Evolutionary conservation across 23 tunicate species (phyloP).

Genomic region (Pegea sp.): DNA sequence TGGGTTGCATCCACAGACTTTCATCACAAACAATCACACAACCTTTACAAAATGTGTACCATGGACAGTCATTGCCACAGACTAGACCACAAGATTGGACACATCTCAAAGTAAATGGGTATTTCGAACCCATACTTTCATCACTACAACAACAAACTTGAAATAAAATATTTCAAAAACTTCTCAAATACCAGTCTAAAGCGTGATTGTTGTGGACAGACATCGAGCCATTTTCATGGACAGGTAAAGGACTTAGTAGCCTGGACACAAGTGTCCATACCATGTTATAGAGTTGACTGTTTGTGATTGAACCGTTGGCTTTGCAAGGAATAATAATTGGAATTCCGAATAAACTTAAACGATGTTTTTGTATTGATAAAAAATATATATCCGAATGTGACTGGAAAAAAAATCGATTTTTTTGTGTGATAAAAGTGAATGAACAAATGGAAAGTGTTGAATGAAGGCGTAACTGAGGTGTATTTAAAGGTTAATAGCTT

Average conservation of each 20-base stretch:
- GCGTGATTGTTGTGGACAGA: conserved; percentile 27
- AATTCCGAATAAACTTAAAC: conserved; percentile 52
- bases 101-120: conserved; percentile 51
- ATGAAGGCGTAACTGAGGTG: not conserved
- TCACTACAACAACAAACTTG: conserved; percentile 18
- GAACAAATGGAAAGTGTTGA: not conserved
- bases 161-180: too few species aligned
- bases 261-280: conserved; percentile 78
- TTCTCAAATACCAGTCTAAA: conserved; percentile 82
- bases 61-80: conserved; percentile 78
- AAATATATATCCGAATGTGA: conserved; percentile 70
- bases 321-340: conserved; percentile 65
- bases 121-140: conserved; percentile 45
- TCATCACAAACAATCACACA: conserved; percentile 50
- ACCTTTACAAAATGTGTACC: conserved; percentile 65
- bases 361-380: conserved; percentile 72
- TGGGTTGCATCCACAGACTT: conserved; percentile 19
- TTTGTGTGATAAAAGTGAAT: not conserved
- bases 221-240: conserved; percentile 18
- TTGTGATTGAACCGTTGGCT: conserved; percentile 1
- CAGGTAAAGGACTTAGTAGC: conserved; percentile 59
- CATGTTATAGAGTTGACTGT: conserved; percentile 36
- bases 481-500: not conserved
- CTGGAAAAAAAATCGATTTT: conserved; percentile 17
- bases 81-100: conserved; percentile 27